Evolutionary conservation across 2,888 invertebrate species (phyloP).

Genomic region (Eretmocerus hayati): DNA sequence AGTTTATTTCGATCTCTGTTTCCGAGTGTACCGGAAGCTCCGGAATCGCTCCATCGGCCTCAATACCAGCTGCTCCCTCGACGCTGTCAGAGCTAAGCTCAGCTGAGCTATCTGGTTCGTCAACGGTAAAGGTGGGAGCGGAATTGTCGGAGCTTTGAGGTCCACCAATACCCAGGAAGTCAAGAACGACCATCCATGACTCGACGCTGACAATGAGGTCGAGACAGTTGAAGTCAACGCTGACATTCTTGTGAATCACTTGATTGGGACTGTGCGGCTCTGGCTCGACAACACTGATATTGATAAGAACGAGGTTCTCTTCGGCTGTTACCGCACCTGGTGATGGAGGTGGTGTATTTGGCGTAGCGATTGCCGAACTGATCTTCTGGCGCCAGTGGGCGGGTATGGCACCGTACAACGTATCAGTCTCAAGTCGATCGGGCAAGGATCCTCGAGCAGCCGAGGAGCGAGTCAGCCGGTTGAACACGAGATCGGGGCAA

Average conservation of each 20-base stretch:
- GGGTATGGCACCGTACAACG: slow-evolving; percentile 41
- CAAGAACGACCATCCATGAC: slow-evolving; percentile 91
- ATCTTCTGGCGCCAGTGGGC: slow-evolving; percentile 38
- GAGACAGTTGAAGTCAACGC: slow-evolving; percentile 84
- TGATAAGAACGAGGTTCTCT: slow-evolving; percentile 45
- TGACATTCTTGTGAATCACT: slow-evolving; percentile 52
- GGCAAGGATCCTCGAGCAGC: slow-evolving; percentile 37
- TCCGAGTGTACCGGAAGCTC: slow-evolving; percentile 47
- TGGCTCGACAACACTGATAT: slow-evolving; percentile 33
- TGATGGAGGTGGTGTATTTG: slow-evolving; percentile 42
- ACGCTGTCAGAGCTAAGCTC: slow-evolving; percentile 14
- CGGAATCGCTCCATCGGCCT: slow-evolving; percentile 15
- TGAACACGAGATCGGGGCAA: slow-evolving; percentile 63
- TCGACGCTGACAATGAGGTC: slow-evolving; percentile 87
- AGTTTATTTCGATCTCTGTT: slow-evolving; percentile 66
- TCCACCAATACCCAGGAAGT: slow-evolving; percentile 71
- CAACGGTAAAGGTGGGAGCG: slow-evolving; percentile 4
- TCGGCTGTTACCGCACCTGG: slow-evolving; percentile 40
- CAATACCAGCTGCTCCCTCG: no score
- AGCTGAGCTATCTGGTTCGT: slow-evolving; percentile 20
- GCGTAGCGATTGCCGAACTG: slow-evolving; percentile 29
- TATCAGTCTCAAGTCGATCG: slow-evolving; percentile 39
- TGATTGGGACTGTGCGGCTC: slow-evolving; percentile 22
- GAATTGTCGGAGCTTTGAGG: slow-evolving; percentile 23
- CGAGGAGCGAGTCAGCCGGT: neutral